Percentiles rank a stretch among this genome's conserved stretches.
Evolutionary conservation across 2,888 invertebrate genomes (phyloP).

Genomic region (Plebejus argus): DNA sequence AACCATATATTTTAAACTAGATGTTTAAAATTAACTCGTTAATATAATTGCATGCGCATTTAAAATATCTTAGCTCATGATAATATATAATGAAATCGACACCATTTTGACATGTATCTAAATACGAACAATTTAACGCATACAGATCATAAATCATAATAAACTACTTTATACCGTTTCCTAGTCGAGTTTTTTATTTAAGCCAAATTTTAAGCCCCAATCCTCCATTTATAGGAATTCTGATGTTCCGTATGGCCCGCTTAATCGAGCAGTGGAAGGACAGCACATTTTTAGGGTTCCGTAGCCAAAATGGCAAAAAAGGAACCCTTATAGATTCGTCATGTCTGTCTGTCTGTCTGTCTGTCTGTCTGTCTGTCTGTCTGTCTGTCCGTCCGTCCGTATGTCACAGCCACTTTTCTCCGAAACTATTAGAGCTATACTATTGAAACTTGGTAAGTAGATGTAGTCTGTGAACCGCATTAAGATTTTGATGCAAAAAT

Average conservation of each 20-base stretch:
- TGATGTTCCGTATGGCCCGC: background rate
- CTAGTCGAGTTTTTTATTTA: slow-evolving; percentile 55
- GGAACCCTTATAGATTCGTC: no score
- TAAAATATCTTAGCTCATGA: slow-evolving; percentile 15
- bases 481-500: no score
- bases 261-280: background rate
- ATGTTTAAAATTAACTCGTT: background rate
- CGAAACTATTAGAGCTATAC: no score
- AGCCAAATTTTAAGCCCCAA: no score
- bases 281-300: no score
- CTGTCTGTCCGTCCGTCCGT: no score
- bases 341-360: no score
- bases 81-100: background rate
- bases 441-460: no score
- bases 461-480: no score
- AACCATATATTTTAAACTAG: background rate
- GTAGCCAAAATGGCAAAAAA: no score
- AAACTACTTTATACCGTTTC: slow-evolving; percentile 77
- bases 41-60: slow-evolving; percentile 7
- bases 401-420: no score
- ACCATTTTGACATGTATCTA: background rate
- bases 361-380: no score
- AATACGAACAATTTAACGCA: slow-evolving; percentile 30
- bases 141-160: slow-evolving; percentile 67
- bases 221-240: background rate